These are phyloP conservation scores for Micoletzkya japonica DNA, from an alignment of 2,888 invertebrate species.

Conservation along the genomic window DNA sequence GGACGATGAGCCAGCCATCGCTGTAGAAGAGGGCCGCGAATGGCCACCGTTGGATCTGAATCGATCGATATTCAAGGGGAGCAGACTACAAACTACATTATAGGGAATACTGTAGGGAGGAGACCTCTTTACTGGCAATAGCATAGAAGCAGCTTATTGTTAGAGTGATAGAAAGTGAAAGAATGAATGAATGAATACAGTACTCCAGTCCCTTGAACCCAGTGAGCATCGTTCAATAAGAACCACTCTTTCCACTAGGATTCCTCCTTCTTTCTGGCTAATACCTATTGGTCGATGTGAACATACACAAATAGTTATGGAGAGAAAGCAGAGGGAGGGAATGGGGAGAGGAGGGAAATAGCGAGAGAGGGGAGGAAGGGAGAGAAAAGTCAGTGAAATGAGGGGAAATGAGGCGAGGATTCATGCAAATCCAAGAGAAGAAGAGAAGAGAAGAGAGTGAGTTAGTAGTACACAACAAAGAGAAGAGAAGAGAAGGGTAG, in stretches of 20 bases:
- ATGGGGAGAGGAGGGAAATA: not conserved
- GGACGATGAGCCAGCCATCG: constrained; percentile 25
- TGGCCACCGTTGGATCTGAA: constrained; percentile 23
- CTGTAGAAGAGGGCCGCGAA: constrained; percentile 24
- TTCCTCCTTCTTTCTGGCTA: not conserved
- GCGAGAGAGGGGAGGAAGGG: not conserved
- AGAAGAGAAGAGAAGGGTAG: not conserved
- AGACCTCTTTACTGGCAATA: not conserved
- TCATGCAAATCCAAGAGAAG: not conserved
- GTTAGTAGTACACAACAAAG: not conserved
- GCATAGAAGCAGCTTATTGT: not conserved
- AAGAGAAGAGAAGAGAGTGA: not conserved
- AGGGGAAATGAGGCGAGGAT: not conserved
- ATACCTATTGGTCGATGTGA: not conserved
- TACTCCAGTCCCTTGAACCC: not conserved
- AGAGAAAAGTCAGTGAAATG: not conserved
- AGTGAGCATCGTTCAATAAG: not conserved
- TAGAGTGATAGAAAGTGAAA: not conserved
- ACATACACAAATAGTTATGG: not conserved
- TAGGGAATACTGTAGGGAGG: not conserved
- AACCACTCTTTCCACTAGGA: not conserved
- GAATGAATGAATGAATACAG: not conserved
- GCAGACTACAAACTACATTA: not conserved
- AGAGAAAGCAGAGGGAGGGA: not conserved
- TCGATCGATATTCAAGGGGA: too few relatives aligned